Percentiles rank a stretch among this genome's conserved stretches.
phyloP scores from a whole-genome alignment of 2,888 invertebrate genomes.

The Andricus quercusramuli region DNA sequence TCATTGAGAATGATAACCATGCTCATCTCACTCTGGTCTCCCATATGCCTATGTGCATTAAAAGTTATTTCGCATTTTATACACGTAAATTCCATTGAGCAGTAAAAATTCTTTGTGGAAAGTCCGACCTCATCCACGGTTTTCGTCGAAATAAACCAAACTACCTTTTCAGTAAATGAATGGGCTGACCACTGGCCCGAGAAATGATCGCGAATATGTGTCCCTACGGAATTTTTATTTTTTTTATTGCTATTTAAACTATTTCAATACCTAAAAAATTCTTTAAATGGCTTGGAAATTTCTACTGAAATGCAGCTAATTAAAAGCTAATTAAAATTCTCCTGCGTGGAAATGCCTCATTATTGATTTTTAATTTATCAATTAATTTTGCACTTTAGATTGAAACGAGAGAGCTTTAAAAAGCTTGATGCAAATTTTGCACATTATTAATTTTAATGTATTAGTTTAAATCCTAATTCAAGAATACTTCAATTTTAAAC shows the following conservation, averaged over 20 bases:
- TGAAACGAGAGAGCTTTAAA: too few species aligned
- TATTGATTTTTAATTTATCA: too few species aligned
- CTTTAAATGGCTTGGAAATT: background rate
- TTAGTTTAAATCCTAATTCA: too few species aligned
- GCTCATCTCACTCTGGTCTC: too few species aligned
- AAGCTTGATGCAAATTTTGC: too few species aligned
- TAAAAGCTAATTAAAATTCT: too few species aligned
- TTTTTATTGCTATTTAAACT: background rate
- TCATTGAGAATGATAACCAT: too few species aligned
- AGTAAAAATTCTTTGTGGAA: constrained; percentile 7
- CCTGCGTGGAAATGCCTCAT: too few species aligned
- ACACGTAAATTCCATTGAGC: background rate
- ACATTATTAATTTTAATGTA: too few species aligned
- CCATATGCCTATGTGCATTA: background rate
- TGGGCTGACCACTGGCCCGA: background rate
- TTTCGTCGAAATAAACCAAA: constrained; percentile 12
- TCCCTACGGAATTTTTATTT: background rate
- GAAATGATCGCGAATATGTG: background rate
- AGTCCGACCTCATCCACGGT: background rate
- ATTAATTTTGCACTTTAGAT: too few species aligned
- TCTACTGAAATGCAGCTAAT: background rate
- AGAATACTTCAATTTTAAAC: too few species aligned
- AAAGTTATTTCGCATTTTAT: background rate
- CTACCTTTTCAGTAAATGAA: constrained; percentile 4
- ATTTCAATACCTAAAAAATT: background rate